Percentiles rank a stretch among this genome's conserved stretches.
Evolutionary conservation across 2,888 invertebrate genomes (phyloP).

Genomic region (Agonopterix heracliana): DNA sequence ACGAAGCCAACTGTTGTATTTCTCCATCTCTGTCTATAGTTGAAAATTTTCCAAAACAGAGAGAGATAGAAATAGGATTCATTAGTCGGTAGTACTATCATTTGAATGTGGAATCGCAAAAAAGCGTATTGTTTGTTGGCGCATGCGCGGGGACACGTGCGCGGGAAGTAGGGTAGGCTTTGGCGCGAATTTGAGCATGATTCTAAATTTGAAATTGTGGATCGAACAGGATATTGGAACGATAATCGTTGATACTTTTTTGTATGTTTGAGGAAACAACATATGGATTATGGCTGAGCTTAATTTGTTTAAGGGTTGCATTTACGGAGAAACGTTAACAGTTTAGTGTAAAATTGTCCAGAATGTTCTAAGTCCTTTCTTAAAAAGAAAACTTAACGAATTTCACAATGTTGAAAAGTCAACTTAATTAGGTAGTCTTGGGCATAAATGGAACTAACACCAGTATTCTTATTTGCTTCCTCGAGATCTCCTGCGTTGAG

Average conservation of each 20-base stretch:
- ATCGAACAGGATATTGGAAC: conserved; percentile 67
- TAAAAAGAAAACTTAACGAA: not conserved
- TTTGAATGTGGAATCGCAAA: conserved; percentile 68
- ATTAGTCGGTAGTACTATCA: conserved; percentile 68
- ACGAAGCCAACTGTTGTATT: conserved; percentile 62
- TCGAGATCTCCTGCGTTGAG: no score
- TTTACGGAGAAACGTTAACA: not conserved
- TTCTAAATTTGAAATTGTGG: conserved; percentile 48
- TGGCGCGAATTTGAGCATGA: conserved; percentile 63
- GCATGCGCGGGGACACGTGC: conserved; percentile 50
- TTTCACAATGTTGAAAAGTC: no score
- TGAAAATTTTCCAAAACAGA: conserved; percentile 22
- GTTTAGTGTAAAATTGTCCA: not conserved
- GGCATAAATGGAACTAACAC: no score
- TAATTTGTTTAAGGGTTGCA: not conserved
- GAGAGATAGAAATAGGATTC: conserved; percentile 47
- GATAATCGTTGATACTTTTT: conserved; percentile 41
- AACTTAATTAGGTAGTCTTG: no score
- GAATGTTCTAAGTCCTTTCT: not conserved
- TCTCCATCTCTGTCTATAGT: conserved; percentile 35
- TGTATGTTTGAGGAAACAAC: conserved; percentile 39
- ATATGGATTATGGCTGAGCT: conserved; percentile 56
- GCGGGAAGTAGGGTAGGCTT: conserved; percentile 66
- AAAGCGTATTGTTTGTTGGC: conserved; percentile 59
- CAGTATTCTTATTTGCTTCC: no score